phyloP scores from a whole-genome alignment of 2,113 vertebrate genomes.

The Zapornia atra region DNA sequence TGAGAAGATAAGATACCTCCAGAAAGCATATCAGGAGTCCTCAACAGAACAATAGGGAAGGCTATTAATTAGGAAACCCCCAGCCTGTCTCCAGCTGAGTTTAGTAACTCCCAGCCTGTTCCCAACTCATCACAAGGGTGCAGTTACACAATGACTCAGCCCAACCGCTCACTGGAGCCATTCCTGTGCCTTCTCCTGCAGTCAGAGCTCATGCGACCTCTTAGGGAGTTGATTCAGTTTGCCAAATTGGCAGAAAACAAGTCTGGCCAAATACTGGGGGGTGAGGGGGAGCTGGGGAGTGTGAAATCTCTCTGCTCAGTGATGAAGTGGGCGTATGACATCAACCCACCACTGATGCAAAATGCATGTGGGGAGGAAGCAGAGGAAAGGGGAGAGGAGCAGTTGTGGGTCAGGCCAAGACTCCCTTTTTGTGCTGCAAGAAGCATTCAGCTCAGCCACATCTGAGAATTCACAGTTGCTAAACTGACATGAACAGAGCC shows the following conservation, averaged over 20 bases:
- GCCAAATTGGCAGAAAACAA: background rate
- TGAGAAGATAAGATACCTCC: constrained; percentile 10
- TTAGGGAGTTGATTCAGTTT: background rate
- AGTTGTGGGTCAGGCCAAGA: background rate
- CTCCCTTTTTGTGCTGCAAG: background rate
- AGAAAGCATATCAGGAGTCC: background rate
- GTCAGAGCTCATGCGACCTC: background rate
- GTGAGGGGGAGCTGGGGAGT: too few species aligned
- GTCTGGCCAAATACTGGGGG: background rate
- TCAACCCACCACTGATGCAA: fast-evolving
- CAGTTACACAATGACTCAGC: background rate
- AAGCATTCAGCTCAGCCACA: background rate
- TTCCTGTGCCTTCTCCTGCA: background rate
- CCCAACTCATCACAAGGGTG: background rate
- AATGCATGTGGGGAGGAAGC: background rate
- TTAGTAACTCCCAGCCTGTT: background rate
- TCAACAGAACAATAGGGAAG: constrained; percentile 16
- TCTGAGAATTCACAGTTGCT: background rate
- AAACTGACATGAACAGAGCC: background rate
- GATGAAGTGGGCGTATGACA: background rate
- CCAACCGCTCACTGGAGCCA: background rate
- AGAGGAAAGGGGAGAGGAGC: background rate
- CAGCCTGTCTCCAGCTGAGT: background rate
- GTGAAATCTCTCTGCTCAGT: background rate
- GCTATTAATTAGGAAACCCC: constrained; percentile 1